Base-by-base conservation (phyloP, 2,888 invertebrate genomes). In the Mesopsocus fuscifrons region DNA sequence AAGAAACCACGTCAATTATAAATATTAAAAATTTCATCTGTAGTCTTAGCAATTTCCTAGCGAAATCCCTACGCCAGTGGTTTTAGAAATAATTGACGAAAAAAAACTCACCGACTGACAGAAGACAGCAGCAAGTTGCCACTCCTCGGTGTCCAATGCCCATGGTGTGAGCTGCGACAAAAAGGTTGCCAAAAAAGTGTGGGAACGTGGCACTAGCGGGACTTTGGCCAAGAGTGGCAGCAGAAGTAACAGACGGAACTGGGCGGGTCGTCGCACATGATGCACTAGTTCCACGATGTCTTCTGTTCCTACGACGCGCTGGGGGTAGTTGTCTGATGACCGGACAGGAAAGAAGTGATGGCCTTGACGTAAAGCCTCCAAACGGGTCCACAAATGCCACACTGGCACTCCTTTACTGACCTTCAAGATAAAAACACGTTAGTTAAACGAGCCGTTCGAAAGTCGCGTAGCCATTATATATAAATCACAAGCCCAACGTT, bases 311-410 rank as follows among this genome's bases (percentile, higher is more conserved):
- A 38, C 38, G 8, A 21, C 8, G 6, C 38, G 38, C 11, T 38
- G 38, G 5, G 38, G 38, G 11, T 18, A 38, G 16, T 38, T 21
- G 17, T 16, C 6, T 3, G 38, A 38, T 13, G 5, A 18, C 21
- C n/a, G 5, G n/a, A 38, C 5, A 38, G 38, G 38, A 5, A 38
- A 20, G 20, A 38, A 38, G 20, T 38, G 38, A 38, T 13, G 13
- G 5, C 38, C 16, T 20, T 38, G 20, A 18, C 38, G 6, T 20
- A 38, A 20, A 6, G 17, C 20, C 21, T 38, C 38, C 21, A 38
- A 20, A n/a, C 20, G 15, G 5, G 17, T 15, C 38, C 38, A 38
- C n/a, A 38, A 20, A 11, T 16, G 16, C 38, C 38, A 38, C 20
- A 38, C 5, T 5, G 38, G 38, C 9, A 17, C 20, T 15, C 20